Conservation (phyloP, 1,140 invertebrate species). For the Plectrocnemia conspersa region DNA sequence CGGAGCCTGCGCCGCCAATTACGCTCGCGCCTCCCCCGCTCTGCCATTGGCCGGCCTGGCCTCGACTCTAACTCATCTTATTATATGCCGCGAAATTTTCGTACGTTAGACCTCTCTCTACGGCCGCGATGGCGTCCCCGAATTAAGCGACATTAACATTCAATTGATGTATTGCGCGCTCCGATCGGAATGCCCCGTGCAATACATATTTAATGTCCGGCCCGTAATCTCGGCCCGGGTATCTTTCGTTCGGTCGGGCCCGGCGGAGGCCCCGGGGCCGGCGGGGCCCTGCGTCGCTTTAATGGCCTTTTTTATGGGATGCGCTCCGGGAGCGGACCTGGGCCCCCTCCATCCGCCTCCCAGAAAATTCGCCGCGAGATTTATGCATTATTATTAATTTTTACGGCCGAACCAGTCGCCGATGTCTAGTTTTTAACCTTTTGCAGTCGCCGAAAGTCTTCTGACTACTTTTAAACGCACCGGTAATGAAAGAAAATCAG, state of each 20-base stretch:
- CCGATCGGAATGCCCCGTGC: conserved; percentile 13
- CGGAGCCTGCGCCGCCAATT: conserved; percentile 24
- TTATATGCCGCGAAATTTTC: conserved; percentile 32
- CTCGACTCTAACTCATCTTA: conserved; percentile 26
- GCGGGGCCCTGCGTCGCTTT: not conserved
- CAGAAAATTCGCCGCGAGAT: not conserved
- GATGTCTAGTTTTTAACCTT: too few species aligned
- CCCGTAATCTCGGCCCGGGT: not conserved
- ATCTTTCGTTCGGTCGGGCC: conserved; percentile 14
- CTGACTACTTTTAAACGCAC: too few species aligned
- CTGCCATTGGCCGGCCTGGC: conserved; percentile 15
- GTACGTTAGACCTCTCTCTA: not conserved
- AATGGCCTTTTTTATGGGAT: conserved; percentile 25
- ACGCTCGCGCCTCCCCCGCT: conserved; percentile 19
- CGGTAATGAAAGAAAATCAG: too few species aligned
- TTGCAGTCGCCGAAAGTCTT: too few species aligned
- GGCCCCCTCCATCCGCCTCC: not conserved
- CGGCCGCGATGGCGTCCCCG: not conserved
- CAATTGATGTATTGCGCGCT: conserved; percentile 22
- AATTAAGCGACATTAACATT: conserved; percentile 35
- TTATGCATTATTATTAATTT: not conserved
- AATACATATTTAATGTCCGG: conserved; percentile 23
- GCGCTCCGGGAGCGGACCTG: conserved; percentile 2
- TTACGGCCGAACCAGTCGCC: not conserved
- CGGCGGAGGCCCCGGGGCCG: conserved; percentile 3